A percentile compares a stretch with the other conserved stretches of the same genome.
phyloP scores from a whole-genome alignment of 2,888 invertebrate species.

The Sarcophaga caerulescens region DNA sequence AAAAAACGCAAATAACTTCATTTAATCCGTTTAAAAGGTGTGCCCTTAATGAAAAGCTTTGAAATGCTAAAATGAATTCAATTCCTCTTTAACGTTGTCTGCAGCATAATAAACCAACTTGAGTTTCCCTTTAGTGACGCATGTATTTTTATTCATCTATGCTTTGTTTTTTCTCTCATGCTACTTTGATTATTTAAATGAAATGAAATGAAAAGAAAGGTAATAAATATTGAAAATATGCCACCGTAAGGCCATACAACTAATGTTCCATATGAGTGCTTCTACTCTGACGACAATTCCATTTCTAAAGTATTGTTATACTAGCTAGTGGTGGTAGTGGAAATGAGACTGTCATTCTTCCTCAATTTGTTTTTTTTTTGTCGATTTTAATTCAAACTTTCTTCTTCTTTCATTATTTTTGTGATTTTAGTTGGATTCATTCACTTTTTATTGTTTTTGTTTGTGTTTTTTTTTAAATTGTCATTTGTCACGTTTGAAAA shows the following conservation, averaged over 20 bases:
- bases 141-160: background rate
- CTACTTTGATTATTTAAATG: background rate
- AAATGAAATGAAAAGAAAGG: constrained; percentile 5
- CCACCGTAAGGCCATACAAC: constrained; percentile 25
- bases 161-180: constrained; percentile 14
- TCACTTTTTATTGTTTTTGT: background rate
- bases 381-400: constrained; percentile 14
- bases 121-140: constrained; percentile 2
- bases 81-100: constrained; percentile 15
- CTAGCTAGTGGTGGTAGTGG: background rate
- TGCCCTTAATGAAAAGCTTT: background rate
- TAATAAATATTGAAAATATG: constrained; percentile 39
- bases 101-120: background rate
- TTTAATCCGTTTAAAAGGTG: background rate
- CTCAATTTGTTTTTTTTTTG: background rate
- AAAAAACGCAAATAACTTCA: background rate
- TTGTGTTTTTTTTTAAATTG: constrained; percentile 45
- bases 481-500: constrained; percentile 51
- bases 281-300: background rate
- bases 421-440: no score
- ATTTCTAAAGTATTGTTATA: background rate
- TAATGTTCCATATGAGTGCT: constrained; percentile 38
- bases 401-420: constrained; percentile 32
- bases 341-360: background rate
- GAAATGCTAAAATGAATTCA: background rate